phyloP scores from a whole-genome alignment of 2,113 vertebrate genomes.

The Eleginops maclovinus region DNA sequence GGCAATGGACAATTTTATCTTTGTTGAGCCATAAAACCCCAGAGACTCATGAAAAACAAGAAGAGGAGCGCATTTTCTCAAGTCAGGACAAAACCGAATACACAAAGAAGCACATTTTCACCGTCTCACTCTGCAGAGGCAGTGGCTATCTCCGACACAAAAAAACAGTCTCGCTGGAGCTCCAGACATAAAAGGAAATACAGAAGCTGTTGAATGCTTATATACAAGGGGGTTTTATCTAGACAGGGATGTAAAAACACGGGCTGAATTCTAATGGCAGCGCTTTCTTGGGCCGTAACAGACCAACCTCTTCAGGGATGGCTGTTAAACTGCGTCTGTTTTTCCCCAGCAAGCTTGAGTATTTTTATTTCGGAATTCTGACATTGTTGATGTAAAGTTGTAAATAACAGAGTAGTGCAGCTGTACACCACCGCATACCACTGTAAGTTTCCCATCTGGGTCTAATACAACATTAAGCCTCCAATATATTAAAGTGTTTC shows the following conservation, averaged over 20 bases:
- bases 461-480: constrained; percentile 62
- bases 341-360: constrained; percentile 69
- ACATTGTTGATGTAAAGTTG: constrained; percentile 56
- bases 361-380: constrained; percentile 72
- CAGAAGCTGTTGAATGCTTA: constrained; percentile 15
- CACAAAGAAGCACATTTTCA: constrained; percentile 16
- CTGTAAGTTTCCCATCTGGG: constrained; percentile 80
- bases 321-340: constrained; percentile 38
- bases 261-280: constrained; percentile 25
- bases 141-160: neutral
- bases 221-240: constrained; percentile 18
- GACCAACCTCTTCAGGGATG: constrained; percentile 5
- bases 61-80: constrained; percentile 5
- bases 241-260: constrained; percentile 41
- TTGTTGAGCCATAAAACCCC: constrained; percentile 20
- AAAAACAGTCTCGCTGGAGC: neutral
- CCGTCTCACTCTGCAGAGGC: neutral
- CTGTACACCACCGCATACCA: constrained; percentile 71
- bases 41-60: constrained; percentile 29
- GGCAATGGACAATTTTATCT: constrained; percentile 19
- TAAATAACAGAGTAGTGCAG: constrained; percentile 76
- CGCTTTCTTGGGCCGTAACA: neutral
- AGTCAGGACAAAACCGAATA: neutral
- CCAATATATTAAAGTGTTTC: constrained; percentile 65
- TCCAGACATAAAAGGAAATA: constrained; percentile 22